Evolutionary conservation across 2,797 vertebrate genomes (phyloP), one percentile per base, ranked within the genome.

Genomic region (Thripadectes ignobilis): DNA sequence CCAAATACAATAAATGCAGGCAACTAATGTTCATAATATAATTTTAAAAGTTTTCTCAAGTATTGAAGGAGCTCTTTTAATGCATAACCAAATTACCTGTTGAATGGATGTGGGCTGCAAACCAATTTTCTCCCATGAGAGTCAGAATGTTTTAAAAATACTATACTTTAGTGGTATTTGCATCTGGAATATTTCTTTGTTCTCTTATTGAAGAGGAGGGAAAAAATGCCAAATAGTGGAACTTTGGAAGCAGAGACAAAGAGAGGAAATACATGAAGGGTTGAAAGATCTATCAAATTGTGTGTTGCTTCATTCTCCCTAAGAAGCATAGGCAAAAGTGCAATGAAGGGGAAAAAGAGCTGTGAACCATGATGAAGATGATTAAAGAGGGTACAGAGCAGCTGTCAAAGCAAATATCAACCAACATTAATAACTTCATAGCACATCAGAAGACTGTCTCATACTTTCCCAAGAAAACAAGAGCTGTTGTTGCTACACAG

Each of bases 371-470:
- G 95, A 96, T 97, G 95, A 96, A 95, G 97, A 97, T 98, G 98
- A 98, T 98, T 98, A 98, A 98, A 96, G 97, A 97, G 96, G 93
- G 93, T 96, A 95, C 95, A 97, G 95, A 98, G 85, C 95, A 97
- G 94, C 97, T 98, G 97, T 98, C 98, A 98, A 97, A 98, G 96
- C 96, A 97, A 97, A 98, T 98, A 98, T 97, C 94, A 97, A 94
- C 94, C 95, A 97, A 97, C 97, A 98, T 98, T 98, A 98, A 98
- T 98, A 98, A 98, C 97, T 98, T 97, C 75, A 93, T 97, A 97
- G 85, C 91, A 95, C 95, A 95, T 96, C 95, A 97, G 95, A 97
- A 97, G 84, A 67, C 62, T 84, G 81, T 87, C 94, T 97, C 92
- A 95, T 94, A 93, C 92, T 78, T 96, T 96, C 96, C 85, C 93